A percentile compares a stretch with the other conserved stretches of the same genome.
These are phyloP conservation scores for Oopsacas minuta DNA, from an alignment of 37 sponge, comb jelly and placozoan genomes.

Conservation along the genomic window DNA sequence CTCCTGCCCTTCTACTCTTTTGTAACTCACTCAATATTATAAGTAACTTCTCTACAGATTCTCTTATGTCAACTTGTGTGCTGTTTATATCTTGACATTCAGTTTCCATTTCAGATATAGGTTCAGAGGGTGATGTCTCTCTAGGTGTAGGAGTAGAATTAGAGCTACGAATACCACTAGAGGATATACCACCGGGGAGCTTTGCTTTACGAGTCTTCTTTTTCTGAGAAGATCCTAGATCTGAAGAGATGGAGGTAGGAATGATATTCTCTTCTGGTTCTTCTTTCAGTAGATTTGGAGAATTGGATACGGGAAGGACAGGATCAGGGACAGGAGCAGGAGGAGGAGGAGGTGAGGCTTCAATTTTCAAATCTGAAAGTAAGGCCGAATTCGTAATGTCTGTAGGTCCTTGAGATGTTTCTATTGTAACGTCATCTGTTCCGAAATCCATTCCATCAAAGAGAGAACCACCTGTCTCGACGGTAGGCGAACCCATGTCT, in stretches of 20 bases:
- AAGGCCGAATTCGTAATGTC: neutral
- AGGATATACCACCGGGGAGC: neutral
- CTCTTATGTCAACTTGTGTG: neutral
- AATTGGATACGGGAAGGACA: neutral
- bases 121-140: neutral
- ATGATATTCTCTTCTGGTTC: neutral
- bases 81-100: neutral
- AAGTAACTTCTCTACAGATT: neutral
- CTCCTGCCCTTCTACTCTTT: neutral
- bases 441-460: conserved; percentile 17
- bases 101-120: neutral
- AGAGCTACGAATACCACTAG: neutral
- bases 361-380: neutral
- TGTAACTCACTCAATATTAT: neutral
- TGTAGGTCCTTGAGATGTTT: neutral
- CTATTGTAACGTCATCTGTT: neutral
- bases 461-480: neutral
- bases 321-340: neutral
- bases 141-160: neutral
- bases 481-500: neutral
- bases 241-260: neutral
- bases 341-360: neutral
- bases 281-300: neutral
- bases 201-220: neutral
- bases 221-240: neutral